Evolutionary conservation across 2,113 vertebrate genomes (phyloP).

Genomic region (Crocuta crocuta): DNA sequence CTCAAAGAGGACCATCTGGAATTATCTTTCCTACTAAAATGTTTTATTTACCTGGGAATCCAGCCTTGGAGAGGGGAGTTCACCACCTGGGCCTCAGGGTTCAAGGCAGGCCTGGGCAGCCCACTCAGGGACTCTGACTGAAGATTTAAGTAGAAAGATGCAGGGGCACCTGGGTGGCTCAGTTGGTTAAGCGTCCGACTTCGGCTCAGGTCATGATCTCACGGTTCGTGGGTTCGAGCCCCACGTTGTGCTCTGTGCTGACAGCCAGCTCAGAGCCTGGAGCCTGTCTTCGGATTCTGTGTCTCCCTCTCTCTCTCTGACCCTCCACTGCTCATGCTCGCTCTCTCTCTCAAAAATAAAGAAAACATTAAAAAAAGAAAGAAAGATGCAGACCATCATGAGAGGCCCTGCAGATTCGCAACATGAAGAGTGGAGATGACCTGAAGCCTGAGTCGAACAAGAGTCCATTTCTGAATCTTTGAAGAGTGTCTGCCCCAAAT

Average conservation of each 20-base stretch:
- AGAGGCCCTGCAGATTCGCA: neutral
- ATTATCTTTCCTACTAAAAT: neutral
- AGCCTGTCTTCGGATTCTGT: too few relatives aligned
- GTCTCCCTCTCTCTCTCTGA: too few relatives aligned
- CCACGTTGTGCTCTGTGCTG: too few relatives aligned
- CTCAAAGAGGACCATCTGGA: neutral
- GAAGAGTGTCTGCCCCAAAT: neutral
- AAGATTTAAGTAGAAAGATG: neutral
- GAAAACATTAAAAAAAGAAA: too few relatives aligned
- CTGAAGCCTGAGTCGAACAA: neutral
- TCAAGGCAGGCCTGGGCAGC: neutral
- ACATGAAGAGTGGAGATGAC: neutral
- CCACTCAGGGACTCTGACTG: neutral
- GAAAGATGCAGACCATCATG: rapidly evolving
- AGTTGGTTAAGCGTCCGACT: too few relatives aligned
- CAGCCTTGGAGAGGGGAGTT: neutral
- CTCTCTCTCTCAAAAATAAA: too few relatives aligned
- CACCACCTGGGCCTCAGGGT: neutral
- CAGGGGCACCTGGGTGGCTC: too few relatives aligned
- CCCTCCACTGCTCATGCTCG: too few relatives aligned
- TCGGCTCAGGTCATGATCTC: too few relatives aligned
- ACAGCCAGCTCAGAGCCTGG: too few relatives aligned
- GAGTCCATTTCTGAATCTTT: neutral
- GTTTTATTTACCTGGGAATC: neutral
- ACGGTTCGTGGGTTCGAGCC: too few relatives aligned